Evolutionary conservation across 2,888 invertebrate species (phyloP), one percentile per base, ranked within the genome.

Genomic region (Macrophya annulata): DNA sequence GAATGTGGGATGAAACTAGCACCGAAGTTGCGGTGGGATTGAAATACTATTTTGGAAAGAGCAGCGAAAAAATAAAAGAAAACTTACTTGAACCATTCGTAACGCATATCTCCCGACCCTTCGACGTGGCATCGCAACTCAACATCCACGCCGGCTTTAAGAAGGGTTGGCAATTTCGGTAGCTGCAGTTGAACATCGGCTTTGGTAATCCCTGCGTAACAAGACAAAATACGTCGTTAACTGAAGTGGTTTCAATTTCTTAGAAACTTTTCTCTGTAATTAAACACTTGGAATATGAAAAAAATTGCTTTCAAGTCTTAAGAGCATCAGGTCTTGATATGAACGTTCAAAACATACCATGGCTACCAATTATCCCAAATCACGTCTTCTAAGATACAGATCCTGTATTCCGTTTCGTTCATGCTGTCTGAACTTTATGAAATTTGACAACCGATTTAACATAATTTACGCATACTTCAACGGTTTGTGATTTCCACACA

Each of bases 61-160:
- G 12, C 76, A 51, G 31, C 31, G 9, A 25, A 25, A 68, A 76
- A 9, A 25, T 8, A 31, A 85, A 86, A 87, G 87, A 86, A 86
- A 83, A 90, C 94, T 93, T 92, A 96, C 96, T 95, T 95, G 94
- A 95, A 96, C 96, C 96, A 97, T 89, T 96, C 95, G 91, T 95
- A 95, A 89, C 94, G 94, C 87, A 96, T 95, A 87, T 96, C 95
- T 37, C 96, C 96, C 86, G 95, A 95, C 84, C 96, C 96, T 86
- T 96, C 95, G 87, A 95, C 95, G 89, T 95, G 95, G 93, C 96
- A 96, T 88, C 95, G 94, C 82, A 96, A 94, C 84, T 95, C 94
- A 87, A 96, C 94, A 90, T 94, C 95, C 90, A 90, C 94, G 87
- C 94, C 95, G 86, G 91, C 94, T 88, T 91, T 93, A 85, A 95